Evolutionary conservation across 1,140 invertebrate species (phyloP).

Genomic region (Dendrolimus kikuchii): DNA sequence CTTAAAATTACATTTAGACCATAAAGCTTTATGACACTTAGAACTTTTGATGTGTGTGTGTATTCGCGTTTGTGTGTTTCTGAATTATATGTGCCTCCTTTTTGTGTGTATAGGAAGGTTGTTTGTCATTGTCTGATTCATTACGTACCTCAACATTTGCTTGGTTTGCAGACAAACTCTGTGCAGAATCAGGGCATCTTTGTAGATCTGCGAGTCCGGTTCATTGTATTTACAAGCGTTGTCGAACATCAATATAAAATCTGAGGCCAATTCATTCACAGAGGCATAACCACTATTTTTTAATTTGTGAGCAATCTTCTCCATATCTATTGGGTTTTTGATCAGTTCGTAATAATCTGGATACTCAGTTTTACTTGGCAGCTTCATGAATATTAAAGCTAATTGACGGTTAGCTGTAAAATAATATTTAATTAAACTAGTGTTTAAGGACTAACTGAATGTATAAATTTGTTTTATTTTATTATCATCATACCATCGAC

Average conservation of each 20-base stretch:
- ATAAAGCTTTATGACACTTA: too few species aligned
- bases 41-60: too few species aligned
- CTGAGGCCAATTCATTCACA: slow-evolving; percentile 92
- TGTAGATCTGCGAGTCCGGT: slow-evolving; percentile 98
- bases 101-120: too few species aligned
- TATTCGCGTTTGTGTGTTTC: too few species aligned
- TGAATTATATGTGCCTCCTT: too few species aligned
- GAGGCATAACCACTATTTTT: slow-evolving; percentile 85
- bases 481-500: too few species aligned
- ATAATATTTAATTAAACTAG: not conserved
- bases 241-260: slow-evolving; percentile 98
- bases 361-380: slow-evolving; percentile 95
- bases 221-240: slow-evolving; percentile 99
- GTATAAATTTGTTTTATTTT: too few species aligned
- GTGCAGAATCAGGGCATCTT: slow-evolving; percentile 96
- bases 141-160: slow-evolving; percentile 78
- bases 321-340: slow-evolving; percentile 97
- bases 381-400: slow-evolving; percentile 93
- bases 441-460: too few species aligned
- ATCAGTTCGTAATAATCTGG: slow-evolving; percentile 99
- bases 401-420: slow-evolving; percentile 80
- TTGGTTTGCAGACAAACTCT: slow-evolving; percentile 94
- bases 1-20: too few species aligned
- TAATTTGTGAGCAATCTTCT: slow-evolving; percentile 92
- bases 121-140: not conserved